phyloP scores from a whole-genome alignment of 2,888 invertebrate species.

The Drosophila helvetica region DNA sequence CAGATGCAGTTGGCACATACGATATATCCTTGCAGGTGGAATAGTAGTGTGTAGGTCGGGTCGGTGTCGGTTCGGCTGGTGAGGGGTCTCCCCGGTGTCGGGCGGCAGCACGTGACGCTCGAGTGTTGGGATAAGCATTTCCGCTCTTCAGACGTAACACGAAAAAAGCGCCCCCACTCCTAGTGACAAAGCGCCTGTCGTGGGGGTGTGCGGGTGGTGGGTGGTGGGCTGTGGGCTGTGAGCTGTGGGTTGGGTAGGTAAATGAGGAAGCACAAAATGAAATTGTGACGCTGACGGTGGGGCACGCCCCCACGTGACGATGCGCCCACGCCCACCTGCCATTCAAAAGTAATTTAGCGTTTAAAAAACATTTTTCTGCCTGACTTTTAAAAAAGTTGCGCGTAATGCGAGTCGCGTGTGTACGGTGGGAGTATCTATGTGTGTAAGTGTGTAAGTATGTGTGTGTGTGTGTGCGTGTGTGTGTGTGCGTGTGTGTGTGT shows the following conservation, averaged over 20 bases:
- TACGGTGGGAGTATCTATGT: constrained; percentile 15
- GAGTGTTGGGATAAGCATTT: constrained; percentile 79
- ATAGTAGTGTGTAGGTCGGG: background rate
- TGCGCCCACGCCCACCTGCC: constrained; percentile 59
- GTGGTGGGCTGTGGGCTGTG: no score
- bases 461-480: background rate
- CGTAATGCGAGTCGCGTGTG: constrained; percentile 60
- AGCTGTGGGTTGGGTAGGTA: constrained; percentile 1
- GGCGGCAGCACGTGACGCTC: constrained; percentile 68
- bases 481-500: constrained; percentile 25
- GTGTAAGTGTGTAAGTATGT: background rate
- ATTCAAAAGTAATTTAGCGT: constrained; percentile 80
- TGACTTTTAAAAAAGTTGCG: constrained; percentile 72
- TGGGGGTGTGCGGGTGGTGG: background rate
- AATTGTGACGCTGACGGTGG: constrained; percentile 66
- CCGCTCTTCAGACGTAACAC: constrained; percentile 75
- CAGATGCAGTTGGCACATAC: no score
- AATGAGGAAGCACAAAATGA: constrained; percentile 72
- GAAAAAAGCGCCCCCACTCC: constrained; percentile 50
- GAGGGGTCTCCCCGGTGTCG: no score
- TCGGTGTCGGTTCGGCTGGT: background rate
- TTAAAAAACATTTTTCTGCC: constrained; percentile 79
- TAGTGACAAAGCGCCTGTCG: constrained; percentile 20
- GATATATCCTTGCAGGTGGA: no score
- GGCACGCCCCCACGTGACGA: constrained; percentile 62